These are phyloP conservation scores for Alectoris magna DNA, from an alignment of 2,797 vertebrate genomes.

Conservation along the genomic window DNA sequence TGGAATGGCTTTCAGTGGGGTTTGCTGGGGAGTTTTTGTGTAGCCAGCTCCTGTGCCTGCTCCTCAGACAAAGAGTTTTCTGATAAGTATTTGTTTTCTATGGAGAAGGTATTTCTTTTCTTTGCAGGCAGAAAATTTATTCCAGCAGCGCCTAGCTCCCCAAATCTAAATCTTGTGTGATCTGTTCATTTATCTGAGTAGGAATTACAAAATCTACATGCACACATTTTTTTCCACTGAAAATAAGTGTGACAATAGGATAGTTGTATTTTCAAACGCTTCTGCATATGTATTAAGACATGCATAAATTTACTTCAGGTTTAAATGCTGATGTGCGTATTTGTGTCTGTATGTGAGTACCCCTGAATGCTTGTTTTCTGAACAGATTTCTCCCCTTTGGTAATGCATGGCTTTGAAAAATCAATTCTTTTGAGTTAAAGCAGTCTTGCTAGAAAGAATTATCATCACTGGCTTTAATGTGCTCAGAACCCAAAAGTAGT, in stretches of 20 bases:
- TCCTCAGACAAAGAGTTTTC: neutral
- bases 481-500: neutral
- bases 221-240: neutral
- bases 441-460: constrained; percentile 5
- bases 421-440: constrained; percentile 23
- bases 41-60: neutral
- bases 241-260: neutral
- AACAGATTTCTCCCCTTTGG: constrained; percentile 3
- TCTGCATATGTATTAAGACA: neutral
- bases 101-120: neutral
- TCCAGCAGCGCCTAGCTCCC: neutral
- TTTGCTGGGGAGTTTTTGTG: neutral
- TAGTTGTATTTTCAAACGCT: neutral
- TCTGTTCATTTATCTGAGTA: neutral
- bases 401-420: constrained; percentile 44
- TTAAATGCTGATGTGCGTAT: neutral
- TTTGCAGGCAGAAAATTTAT: neutral
- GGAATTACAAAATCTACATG: neutral
- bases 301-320: neutral
- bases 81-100: neutral
- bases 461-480: constrained; percentile 29
- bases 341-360: neutral
- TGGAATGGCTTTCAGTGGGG: fast-evolving
- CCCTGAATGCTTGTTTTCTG: neutral
- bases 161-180: neutral